Base-by-base conservation (phyloP, 2,113 vertebrate genomes). In the Baryphthengus martii region DNA sequence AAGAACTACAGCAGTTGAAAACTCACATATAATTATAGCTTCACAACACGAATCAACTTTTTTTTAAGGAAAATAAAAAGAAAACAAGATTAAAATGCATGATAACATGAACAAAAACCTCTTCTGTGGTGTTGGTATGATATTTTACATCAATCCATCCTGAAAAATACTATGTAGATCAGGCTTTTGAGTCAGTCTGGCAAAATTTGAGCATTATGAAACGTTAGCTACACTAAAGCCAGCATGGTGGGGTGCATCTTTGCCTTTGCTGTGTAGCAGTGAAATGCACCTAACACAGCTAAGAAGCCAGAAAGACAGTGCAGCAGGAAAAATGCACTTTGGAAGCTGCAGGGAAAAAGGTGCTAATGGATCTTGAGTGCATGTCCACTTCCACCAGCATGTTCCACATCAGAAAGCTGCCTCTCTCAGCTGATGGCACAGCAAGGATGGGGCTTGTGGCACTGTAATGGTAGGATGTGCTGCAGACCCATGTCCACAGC, bases 381-480 rank as follows among this genome's bases (percentile, higher is more conserved):
- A 4, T 2, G 7, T 53, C 49, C 16, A 0, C 76, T 86, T 86
- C 62, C 68, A 66, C 13, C 17, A 45, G 71, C 24, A 25, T 0
- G 2, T 37, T 37, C 49, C 39, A 10, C 3, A 3, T 8, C 10
- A 18, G 45, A 15, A 23, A 58, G 18, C 6, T 68, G 39, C 26
- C 52, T n/a, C 16, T 87, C 26, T 23, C 21, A 39, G 66, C 13
- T 25, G 2, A 3, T 0, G 0, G 44, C 58, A 25, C 20, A 21
- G 62, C 20, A 3, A 4, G 10, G 16, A 12, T 3, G 2, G 18
- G 13, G 1, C 50, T 28, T 4, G 5, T 0, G 0, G 50, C 50
- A 39, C 1, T 2, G 16, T 28, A 24, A 33, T 6, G 1, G 7
- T 1, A 9, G 23, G 29, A 52, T 0, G 1, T 7, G 26, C 42